A percentile compares a stretch with the other conserved stretches of the same genome.
These are phyloP conservation scores for Crocuta crocuta DNA, from an alignment of 2,113 vertebrate species.

Conservation along the genomic window DNA sequence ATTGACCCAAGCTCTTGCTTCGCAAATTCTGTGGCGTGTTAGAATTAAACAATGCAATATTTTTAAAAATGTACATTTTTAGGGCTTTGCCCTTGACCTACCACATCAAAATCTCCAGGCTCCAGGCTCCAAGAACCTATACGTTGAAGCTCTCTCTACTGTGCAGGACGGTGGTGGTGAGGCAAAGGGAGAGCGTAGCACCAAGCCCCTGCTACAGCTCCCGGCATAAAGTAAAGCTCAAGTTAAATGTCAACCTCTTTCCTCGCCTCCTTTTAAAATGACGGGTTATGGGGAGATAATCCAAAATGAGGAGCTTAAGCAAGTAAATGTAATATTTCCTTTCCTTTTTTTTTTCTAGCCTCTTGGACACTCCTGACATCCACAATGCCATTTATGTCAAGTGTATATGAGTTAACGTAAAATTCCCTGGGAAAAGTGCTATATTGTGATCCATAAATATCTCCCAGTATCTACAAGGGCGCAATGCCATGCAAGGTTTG, in stretches of 20 bases:
- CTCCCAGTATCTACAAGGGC: not conserved
- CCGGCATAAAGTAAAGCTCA: not conserved
- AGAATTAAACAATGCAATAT: not conserved
- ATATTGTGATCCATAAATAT: constrained; percentile 53
- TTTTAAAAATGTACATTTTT: not conserved
- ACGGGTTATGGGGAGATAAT: constrained; percentile 58
- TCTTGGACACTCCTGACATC: constrained; percentile 54
- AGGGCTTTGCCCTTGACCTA: not conserved
- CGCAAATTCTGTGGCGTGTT: not conserved
- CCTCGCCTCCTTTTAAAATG: not conserved
- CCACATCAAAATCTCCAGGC: not conserved
- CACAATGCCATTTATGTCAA: constrained; percentile 62
- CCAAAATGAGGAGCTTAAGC: constrained; percentile 42
- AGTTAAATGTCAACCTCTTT: constrained; percentile 7
- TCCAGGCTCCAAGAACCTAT: not conserved
- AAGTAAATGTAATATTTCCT: constrained; percentile 66
- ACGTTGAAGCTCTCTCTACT: not conserved
- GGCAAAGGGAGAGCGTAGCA: accelerated
- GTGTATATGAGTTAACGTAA: constrained; percentile 64
- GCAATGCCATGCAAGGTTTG: not conserved
- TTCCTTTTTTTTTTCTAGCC: constrained; percentile 52
- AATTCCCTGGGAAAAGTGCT: constrained; percentile 49
- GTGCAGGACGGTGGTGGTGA: not conserved
- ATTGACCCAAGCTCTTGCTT: not conserved
- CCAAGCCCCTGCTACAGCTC: not conserved